Base-by-base conservation (phyloP, 2,113 vertebrate genomes). In the Psittacus erithacus region DNA sequence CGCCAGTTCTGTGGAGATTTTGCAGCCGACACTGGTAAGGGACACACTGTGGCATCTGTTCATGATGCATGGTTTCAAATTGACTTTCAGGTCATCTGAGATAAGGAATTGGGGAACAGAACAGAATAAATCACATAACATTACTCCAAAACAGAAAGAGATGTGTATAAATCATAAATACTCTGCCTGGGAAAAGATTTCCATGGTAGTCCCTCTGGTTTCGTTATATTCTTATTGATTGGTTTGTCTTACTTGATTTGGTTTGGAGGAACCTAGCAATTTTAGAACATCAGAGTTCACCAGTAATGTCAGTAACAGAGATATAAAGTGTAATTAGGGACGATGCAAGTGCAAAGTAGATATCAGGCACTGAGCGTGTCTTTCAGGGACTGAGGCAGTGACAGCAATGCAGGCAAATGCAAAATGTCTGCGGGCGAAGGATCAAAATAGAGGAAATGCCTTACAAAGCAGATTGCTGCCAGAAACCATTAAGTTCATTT, bases 401-500 rank as follows among this genome's bases (percentile, higher is more conserved):
- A 50, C 0, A 0, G 59, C 33, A 84, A 20, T 1, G 18, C 0
- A 0, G 74, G 88, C 73, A 97, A 93, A 94, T 57, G 38, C 62
- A 89, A 83, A 96, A 79, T 5, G 62, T 62, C 83, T 71, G 44
- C 0, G 0, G 80, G 93, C 7, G 0, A 62, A 62, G n/a, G 74
- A 96, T 79, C 77, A 79, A 65, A 92, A 82, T 6, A 84, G 74
- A 87, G 74, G 28, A 89, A 82, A 85, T 13, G 17, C 0, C 0
- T 85, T 87, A 76, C 19, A 73, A 87, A 57, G 47, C 92, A 84
- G 35, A 35, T 19, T 87, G 83, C 74, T 93, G 92, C 92, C 88
- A 96, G 74, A 92, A 93, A 87, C 17, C 29, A 82, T 93, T 89
- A 82, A 25, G n/a, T 80, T 94, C 2, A 80, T 92, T 96, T 82